These are phyloP conservation scores for Chitala chitala DNA, from an alignment of 2,113 vertebrate genomes.

Conservation along the genomic window DNA sequence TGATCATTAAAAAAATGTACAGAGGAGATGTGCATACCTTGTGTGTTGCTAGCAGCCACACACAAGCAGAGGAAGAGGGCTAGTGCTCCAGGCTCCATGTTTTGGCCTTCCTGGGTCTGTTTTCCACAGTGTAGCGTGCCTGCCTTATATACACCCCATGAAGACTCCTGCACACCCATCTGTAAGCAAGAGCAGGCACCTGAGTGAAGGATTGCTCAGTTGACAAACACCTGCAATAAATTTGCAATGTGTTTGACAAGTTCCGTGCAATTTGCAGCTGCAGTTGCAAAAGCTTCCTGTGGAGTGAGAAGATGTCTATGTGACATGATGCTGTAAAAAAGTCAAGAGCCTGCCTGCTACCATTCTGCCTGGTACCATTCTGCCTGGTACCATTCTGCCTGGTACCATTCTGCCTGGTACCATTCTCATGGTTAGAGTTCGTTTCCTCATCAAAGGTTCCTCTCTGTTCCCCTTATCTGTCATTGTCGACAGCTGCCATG, in stretches of 20 bases:
- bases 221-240: conserved; percentile 8
- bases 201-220: conserved; percentile 27
- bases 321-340: not conserved
- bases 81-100: conserved; percentile 38
- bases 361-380: no score
- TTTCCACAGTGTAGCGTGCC: not conserved
- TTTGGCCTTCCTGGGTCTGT: conserved; percentile 22
- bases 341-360: no score
- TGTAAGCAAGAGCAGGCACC: no score
- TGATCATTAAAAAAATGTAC: not conserved
- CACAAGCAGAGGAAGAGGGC: conserved; percentile 40
- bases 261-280: not conserved
- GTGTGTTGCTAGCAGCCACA: conserved; percentile 23
- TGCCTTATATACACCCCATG: conserved; percentile 47
- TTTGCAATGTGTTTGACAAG: not conserved
- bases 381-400: no score
- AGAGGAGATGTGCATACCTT: conserved; percentile 36
- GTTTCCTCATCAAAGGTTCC: no score
- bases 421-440: no score
- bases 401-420: no score
- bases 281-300: no score
- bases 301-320: no score
- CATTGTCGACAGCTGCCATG: no score
- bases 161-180: no score
- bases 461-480: no score